Evolutionary conservation across 2,797 vertebrate species (phyloP), one percentile per base, ranked within the genome.

Genomic region (Mormyrops attenuatus): DNA sequence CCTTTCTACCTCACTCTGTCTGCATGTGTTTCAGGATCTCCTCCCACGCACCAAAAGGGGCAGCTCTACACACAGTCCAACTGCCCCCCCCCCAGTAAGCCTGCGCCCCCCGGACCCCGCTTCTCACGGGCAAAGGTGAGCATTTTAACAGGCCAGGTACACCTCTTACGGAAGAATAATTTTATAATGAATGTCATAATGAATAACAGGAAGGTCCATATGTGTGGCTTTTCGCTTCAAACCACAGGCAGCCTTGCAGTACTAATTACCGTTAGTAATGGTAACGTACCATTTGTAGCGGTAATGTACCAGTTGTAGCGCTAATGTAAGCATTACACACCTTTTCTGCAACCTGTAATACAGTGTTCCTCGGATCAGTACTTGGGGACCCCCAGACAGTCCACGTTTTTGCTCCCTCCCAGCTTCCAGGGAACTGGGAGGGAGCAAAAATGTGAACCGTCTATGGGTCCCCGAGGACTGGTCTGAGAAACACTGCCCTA

Each of bases 21-120:
- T 13, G 13, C 63, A 5, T 82, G 57, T 89, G 26, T 85, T 89
- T 50, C 41, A 90, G 89, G 87, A 90, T 52, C n/a, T 26, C 41
- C 26, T 69, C n/a, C 26, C 55, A 26, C 2, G 13, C 47, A 22
- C 69, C 44, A 6, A 53, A 13, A 44, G 53, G 34, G 47, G 50
- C 6, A 50, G 66, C 26, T 66, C 89, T 50, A 34, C 11, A 69
- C 63, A 26, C 11, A 53, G 66, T 60, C 4, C n/a, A 34, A 60
- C 63, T 34, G 30, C 85, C 66, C 41, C 89, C 66, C 50, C 66
- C 11, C 89, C 49, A 55, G 49, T 63, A 52, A 38, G 30, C 20
- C 22, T 6, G 52, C 30, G 53, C 38, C 73, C 73, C 38, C 38
- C 5, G n/a, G 34, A 53, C 41, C 87, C 53, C 22, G 1, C 17